A percentile compares a stretch with the other conserved stretches of the same genome.
Evolutionary conservation across 1,140 invertebrate species (phyloP).

Genomic region (Steinernema khuongi): DNA sequence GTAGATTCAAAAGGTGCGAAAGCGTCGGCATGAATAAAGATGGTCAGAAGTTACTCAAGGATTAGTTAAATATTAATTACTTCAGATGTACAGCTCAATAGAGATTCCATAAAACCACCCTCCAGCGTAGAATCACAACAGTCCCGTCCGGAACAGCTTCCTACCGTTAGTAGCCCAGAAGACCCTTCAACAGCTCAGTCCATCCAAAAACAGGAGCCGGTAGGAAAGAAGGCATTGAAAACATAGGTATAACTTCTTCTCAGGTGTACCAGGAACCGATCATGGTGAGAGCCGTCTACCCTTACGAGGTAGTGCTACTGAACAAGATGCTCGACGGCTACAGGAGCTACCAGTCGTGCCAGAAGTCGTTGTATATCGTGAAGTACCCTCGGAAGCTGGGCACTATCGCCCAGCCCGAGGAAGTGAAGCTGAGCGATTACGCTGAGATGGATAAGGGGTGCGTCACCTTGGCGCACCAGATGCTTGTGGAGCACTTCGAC

Average conservation of each 20-base stretch:
- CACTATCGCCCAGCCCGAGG: neutral
- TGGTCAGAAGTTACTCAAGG: neutral
- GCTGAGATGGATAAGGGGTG: neutral
- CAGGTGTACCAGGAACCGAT: neutral
- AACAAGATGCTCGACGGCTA: neutral
- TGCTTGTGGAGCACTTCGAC: constrained; percentile 1
- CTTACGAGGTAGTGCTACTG: neutral
- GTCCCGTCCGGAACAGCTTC: neutral
- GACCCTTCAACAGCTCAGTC: neutral
- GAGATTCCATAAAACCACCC: neutral
- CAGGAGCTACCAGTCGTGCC: neutral
- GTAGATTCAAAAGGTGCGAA: neutral
- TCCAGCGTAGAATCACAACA: neutral
- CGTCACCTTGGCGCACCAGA: neutral
- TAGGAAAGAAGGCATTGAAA: neutral
- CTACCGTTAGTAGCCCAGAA: too few relatives aligned
- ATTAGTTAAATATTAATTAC: too few relatives aligned
- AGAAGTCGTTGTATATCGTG: neutral
- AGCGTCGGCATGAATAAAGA: neutral
- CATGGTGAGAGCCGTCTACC: neutral
- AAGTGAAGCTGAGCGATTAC: neutral
- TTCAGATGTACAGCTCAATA: neutral
- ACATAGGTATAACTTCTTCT: neutral
- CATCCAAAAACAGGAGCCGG: neutral
- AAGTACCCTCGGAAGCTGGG: neutral